A percentile compares a stretch with the other conserved stretches of the same genome.
Evolutionary conservation across 2,113 vertebrate species (phyloP).

Genomic region (Petrocephalus zakoni): DNA sequence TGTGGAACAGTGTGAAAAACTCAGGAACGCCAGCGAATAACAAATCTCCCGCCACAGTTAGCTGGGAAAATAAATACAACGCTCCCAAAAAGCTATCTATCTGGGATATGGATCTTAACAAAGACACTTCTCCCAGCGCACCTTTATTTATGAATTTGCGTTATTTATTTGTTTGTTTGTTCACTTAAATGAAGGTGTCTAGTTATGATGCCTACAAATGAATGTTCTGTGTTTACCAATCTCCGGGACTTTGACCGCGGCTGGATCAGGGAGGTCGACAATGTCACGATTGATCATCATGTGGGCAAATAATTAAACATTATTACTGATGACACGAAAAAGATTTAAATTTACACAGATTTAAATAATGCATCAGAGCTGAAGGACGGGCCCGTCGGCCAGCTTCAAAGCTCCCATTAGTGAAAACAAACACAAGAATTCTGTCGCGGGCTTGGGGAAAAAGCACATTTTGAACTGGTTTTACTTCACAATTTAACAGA

Average conservation of each 20-base stretch:
- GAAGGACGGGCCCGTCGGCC: conserved; percentile 32
- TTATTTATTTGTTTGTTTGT: conserved; percentile 59
- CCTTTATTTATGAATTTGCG: conserved; percentile 43
- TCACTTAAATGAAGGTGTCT: conserved; percentile 49
- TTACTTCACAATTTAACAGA: not conserved
- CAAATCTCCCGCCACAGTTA: conserved; percentile 67
- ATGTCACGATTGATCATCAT: conserved; percentile 53
- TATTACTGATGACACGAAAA: conserved; percentile 51
- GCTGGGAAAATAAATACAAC: conserved; percentile 67
- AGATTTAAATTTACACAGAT: conserved; percentile 37
- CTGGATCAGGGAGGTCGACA: conserved; percentile 11
- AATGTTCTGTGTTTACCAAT: conserved; percentile 37
- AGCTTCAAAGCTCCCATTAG: conserved; percentile 34
- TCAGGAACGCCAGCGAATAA: conserved; percentile 66
- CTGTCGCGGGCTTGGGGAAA: not conserved
- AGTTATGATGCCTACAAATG: conserved; percentile 52
- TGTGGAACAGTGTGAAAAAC: conserved; percentile 75
- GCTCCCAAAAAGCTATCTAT: conserved; percentile 64
- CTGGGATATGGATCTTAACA: conserved; percentile 63
- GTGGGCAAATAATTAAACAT: conserved; percentile 58
- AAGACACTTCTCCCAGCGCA: conserved; percentile 28
- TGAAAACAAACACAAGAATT: not conserved
- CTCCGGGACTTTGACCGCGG: conserved; percentile 21
- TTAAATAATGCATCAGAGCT: conserved; percentile 37
- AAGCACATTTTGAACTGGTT: not conserved